Conservation (phyloP, 2,113 vertebrate genomes). For the Condylura cristata region DNA sequence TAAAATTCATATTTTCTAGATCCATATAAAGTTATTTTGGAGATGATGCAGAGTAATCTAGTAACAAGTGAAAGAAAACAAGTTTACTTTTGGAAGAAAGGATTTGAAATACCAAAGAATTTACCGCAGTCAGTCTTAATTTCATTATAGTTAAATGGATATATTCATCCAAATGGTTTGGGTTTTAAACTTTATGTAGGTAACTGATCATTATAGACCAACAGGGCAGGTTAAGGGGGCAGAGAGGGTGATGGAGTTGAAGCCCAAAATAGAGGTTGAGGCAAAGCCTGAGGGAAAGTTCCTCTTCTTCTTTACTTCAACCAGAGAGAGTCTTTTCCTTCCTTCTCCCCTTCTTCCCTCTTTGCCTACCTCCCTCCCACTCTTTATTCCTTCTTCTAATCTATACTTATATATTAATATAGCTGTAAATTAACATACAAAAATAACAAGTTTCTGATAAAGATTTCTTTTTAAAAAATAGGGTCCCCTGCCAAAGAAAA, state of each 20-base stretch:
- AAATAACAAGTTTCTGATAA: neutral
- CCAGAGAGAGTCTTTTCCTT: neutral
- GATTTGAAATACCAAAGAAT: neutral
- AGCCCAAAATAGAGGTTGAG: neutral
- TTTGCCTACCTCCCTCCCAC: neutral
- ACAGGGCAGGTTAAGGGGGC: neutral
- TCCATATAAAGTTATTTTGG: neutral
- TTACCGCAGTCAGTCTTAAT: neutral
- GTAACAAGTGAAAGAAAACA: neutral
- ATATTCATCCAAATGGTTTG: neutral
- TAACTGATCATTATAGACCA: neutral
- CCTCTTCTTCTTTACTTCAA: neutral
- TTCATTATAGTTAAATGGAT: conserved; percentile 30
- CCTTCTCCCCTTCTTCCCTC: neutral
- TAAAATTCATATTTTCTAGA: neutral
- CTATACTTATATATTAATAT: neutral
- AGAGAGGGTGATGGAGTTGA: no score
- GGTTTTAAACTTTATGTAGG: neutral
- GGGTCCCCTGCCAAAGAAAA: conserved; percentile 15
- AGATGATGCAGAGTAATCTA: neutral
- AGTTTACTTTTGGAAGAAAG: conserved; percentile 11
- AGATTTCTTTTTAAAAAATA: conserved; percentile 38
- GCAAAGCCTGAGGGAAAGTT: neutral
- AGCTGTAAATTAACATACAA: neutral
- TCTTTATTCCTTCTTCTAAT: no score